Evolutionary conservation across 2,113 vertebrate species (phyloP).

Genomic region (Passer montanus): DNA sequence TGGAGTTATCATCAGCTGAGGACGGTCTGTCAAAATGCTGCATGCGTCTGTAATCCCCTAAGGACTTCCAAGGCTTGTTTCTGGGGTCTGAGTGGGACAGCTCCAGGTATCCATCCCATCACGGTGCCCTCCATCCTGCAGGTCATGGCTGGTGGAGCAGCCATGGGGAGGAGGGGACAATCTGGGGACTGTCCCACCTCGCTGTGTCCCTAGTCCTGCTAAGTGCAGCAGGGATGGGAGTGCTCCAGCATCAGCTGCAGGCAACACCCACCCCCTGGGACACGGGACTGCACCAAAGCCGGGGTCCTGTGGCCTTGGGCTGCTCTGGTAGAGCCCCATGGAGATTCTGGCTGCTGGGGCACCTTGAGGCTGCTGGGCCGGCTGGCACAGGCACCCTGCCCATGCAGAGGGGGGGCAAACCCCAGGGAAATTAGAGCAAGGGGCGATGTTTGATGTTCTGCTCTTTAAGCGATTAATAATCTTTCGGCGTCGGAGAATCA

Average conservation of each 20-base stretch:
- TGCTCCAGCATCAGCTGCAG: background rate
- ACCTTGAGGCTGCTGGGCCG: background rate
- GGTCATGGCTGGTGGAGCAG: background rate
- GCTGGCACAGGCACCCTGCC: background rate
- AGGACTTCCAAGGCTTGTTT: background rate
- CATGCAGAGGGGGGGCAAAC: background rate
- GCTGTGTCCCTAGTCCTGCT: background rate
- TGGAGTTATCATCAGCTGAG: background rate
- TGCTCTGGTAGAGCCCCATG: rapidly evolving
- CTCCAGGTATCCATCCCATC: background rate
- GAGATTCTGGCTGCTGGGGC: background rate
- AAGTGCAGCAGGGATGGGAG: rapidly evolving
- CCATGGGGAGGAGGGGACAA: background rate
- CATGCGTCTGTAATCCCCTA: background rate
- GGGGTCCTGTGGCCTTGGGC: rapidly evolving
- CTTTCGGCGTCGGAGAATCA: constrained; percentile 68
- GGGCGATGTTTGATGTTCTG: constrained; percentile 73
- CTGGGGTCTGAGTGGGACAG: rapidly evolving
- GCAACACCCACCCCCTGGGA: background rate
- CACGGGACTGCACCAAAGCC: rapidly evolving
- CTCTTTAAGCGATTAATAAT: constrained; percentile 82
- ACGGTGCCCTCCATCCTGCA: rapidly evolving
- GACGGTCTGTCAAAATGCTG: background rate
- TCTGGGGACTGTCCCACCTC: background rate
- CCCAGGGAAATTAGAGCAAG: constrained; percentile 69